These are phyloP conservation scores for Sylvicola cinctus DNA, from an alignment of 2,888 invertebrate genomes.

Conservation along the genomic window DNA sequence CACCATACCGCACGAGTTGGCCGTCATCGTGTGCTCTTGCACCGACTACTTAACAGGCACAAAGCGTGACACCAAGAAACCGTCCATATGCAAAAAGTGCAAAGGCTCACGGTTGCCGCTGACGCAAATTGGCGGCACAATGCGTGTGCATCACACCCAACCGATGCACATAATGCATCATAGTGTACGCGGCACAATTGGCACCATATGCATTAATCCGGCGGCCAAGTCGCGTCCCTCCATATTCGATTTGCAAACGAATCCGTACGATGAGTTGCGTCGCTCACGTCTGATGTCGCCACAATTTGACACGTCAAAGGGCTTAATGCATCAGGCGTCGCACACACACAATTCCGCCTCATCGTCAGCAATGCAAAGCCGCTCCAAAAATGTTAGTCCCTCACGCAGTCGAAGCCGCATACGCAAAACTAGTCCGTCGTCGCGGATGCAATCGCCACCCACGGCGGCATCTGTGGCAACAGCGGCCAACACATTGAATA, in stretches of 20 bases:
- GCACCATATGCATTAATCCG: constrained; percentile 40
- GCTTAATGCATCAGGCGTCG: too few relatives aligned
- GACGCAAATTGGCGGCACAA: constrained; percentile 47
- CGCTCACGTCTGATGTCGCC: constrained; percentile 51
- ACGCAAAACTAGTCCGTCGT: constrained; percentile 16
- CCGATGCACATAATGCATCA: constrained; percentile 12
- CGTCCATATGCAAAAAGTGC: constrained; percentile 64
- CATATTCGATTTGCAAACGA: constrained; percentile 40
- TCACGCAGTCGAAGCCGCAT: constrained; percentile 32
- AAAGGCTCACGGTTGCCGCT: constrained; percentile 59
- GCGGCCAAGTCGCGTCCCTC: constrained; percentile 30
- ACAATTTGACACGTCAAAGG: constrained; percentile 16
- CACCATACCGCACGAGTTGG: constrained; percentile 19
- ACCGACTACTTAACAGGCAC: constrained; percentile 62
- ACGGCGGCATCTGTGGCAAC: too few relatives aligned
- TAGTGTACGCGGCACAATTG: constrained; percentile 21
- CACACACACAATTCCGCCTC: constrained; percentile 15
- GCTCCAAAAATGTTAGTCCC: constrained; percentile 36
- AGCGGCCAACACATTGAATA: too few relatives aligned
- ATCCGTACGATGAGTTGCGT: constrained; percentile 71
- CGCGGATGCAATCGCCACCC: too few relatives aligned
- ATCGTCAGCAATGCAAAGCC: constrained; percentile 26
- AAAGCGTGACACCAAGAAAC: constrained; percentile 48
- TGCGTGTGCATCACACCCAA: constrained; percentile 27
- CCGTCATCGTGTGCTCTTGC: constrained; percentile 62